Evolutionary conservation across 2,888 invertebrate species (phyloP).

Genomic region (Tetropium fuscum): DNA sequence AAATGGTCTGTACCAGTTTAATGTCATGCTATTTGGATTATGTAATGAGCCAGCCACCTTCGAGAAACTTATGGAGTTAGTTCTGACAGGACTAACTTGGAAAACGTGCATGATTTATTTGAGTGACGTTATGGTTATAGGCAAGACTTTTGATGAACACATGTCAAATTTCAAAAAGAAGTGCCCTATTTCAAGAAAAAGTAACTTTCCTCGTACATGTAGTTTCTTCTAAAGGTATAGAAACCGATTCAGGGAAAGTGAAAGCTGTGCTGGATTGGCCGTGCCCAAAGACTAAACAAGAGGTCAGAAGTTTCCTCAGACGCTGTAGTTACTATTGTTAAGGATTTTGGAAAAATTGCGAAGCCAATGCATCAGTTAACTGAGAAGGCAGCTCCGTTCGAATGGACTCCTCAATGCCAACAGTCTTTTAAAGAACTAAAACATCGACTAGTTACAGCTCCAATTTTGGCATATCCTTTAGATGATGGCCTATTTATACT

Average conservation of each 20-base stretch:
- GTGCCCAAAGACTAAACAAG: background rate
- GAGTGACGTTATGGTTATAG: background rate
- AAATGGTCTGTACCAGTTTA: conserved; percentile 1
- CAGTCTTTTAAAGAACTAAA: background rate
- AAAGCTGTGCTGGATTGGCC: background rate
- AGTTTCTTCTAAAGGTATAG: no score
- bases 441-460: background rate
- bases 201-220: background rate
- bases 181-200: background rate
- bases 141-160: background rate
- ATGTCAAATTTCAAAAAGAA: background rate
- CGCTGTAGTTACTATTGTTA: background rate
- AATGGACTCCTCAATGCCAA: background rate
- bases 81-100: background rate
- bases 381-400: background rate
- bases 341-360: background rate
- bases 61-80: background rate
- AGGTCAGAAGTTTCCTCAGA: background rate
- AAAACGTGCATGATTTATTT: background rate
- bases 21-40: background rate
- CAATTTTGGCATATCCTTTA: background rate
- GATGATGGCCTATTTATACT: conserved; percentile 7
- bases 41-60: background rate
- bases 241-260: background rate
- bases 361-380: background rate